Conservation (phyloP, 2,797 vertebrate genomes). For the Helarctos malayanus region DNA sequence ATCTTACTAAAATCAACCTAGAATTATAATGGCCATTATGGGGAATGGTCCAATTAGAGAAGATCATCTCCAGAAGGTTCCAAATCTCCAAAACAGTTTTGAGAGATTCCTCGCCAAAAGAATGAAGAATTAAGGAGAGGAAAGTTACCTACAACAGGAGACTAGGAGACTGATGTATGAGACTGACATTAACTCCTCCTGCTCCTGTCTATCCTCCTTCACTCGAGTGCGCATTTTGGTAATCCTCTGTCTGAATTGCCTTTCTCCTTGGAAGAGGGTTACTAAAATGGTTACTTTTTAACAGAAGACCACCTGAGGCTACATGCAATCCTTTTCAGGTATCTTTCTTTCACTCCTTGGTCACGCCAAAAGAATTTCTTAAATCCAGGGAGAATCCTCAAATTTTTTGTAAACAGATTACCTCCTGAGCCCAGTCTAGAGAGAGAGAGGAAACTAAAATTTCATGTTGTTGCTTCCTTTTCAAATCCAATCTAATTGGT, state of each 20-base stretch:
- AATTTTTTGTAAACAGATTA: neutral
- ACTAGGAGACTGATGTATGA: neutral
- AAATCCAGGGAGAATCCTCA: neutral
- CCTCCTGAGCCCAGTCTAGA: neutral
- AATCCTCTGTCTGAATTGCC: neutral
- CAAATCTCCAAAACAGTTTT: neutral
- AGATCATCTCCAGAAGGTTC: neutral
- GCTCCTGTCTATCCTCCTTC: neutral
- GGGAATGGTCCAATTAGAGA: neutral
- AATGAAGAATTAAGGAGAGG: neutral
- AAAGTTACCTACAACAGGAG: neutral
- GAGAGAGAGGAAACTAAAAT: neutral
- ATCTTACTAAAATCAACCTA: neutral
- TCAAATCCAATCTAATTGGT: neutral
- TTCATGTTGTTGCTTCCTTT: neutral
- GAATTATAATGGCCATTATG: neutral
- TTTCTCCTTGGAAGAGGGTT: neutral
- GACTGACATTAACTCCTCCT: neutral
- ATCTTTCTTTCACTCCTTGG: neutral
- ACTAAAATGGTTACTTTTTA: neutral
- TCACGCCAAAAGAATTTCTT: neutral
- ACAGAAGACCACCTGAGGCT: neutral
- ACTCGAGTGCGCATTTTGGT: neutral
- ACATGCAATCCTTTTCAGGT: neutral
- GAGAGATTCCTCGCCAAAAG: neutral